Percentiles rank a stretch among this genome's conserved stretches.
Conservation (phyloP, 2,113 vertebrate species). For the Scophthalmus maximus region DNA sequence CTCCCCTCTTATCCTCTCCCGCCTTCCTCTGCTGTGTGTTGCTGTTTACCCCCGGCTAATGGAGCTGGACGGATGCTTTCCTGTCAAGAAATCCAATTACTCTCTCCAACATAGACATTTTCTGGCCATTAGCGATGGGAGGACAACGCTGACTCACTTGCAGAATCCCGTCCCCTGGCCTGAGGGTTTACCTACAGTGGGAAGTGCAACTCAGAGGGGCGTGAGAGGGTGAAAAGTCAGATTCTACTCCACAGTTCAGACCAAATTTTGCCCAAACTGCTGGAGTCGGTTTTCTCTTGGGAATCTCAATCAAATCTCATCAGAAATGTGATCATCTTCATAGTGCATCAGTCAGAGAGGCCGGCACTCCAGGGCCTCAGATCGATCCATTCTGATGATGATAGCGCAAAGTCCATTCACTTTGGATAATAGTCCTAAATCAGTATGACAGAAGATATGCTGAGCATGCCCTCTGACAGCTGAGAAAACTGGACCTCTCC, state of each 20-base stretch:
- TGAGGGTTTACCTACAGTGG: conserved; percentile 30
- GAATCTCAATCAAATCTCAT: conserved; percentile 51
- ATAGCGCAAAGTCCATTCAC: conserved; percentile 27
- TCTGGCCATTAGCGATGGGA: conserved; percentile 72
- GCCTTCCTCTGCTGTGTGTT: conserved; percentile 55
- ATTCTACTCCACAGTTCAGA: neutral
- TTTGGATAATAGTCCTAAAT: conserved; percentile 47
- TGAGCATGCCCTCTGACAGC: conserved; percentile 21
- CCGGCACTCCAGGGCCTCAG: conserved; percentile 21
- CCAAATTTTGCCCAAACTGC: conserved; percentile 24
- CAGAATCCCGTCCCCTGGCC: conserved; percentile 10
- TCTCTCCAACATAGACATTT: conserved; percentile 69
- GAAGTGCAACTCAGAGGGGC: neutral
- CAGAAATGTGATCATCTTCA: conserved; percentile 55
- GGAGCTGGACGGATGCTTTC: conserved; percentile 72
- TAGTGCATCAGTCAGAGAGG: conserved; percentile 47
- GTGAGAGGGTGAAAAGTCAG: neutral
- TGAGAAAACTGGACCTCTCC: conserved; percentile 9
- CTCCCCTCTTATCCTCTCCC: neutral
- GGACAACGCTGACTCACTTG: conserved; percentile 60
- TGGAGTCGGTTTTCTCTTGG: conserved; percentile 31
- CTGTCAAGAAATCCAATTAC: conserved; percentile 79
- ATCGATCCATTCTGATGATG: conserved; percentile 53
- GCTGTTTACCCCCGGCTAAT: conserved; percentile 73
- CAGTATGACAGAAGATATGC: conserved; percentile 42